phyloP scores from a whole-genome alignment of 1,140 invertebrate genomes.

The Bombus waltoni region DNA sequence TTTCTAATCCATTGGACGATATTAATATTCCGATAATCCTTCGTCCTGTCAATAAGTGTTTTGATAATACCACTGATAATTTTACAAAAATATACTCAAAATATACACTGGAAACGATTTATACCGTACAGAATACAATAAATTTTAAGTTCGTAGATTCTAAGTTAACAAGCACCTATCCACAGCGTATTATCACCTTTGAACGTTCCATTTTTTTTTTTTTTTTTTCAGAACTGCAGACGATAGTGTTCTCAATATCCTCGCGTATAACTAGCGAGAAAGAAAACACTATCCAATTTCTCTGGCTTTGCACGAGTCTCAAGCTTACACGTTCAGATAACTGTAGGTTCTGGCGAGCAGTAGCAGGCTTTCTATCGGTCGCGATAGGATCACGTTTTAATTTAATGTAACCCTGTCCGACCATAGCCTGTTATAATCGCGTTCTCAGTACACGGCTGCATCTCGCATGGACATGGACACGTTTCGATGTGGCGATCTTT shows the following conservation, averaged over 20 bases:
- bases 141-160: neutral
- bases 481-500: conserved; percentile 29
- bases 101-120: too few species aligned
- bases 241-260: neutral
- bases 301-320: neutral
- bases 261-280: neutral
- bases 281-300: neutral
- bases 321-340: conserved; percentile 11
- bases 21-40: too few species aligned
- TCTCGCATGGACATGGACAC: neutral
- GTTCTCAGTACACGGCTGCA: neutral
- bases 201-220: neutral
- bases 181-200: neutral
- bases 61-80: too few species aligned
- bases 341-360: neutral
- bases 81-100: too few species aligned
- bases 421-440: conserved; percentile 18
- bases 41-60: too few species aligned
- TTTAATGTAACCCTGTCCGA: conserved; percentile 17
- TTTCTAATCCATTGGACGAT: too few species aligned
- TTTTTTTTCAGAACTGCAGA: neutral
- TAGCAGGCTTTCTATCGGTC: neutral
- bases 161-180: neutral
- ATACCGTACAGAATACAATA: too few species aligned
- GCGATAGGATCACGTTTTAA: conserved; percentile 41